Evolutionary conservation across 2,113 vertebrate species (phyloP).

Genomic region (Mormoops blainvillei): DNA sequence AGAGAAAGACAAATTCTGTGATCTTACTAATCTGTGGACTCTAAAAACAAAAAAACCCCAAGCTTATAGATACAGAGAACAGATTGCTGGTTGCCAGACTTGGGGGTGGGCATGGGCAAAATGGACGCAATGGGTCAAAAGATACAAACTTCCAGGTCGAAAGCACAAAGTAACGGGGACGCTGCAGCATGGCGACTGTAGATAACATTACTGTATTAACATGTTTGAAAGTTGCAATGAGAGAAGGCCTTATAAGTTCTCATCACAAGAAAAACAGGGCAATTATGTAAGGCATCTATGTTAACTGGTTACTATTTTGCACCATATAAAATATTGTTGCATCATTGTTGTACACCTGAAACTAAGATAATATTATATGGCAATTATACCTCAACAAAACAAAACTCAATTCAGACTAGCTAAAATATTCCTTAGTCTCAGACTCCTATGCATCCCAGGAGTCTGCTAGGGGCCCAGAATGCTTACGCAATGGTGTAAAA

Average conservation of each 20-base stretch:
- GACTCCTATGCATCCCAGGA: neutral
- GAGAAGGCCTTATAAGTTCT: neutral
- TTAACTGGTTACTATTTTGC: neutral
- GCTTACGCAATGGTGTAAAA: neutral
- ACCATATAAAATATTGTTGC: neutral
- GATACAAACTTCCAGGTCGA: neutral
- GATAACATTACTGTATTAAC: neutral
- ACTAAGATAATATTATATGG: neutral
- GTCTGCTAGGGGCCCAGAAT: neutral
- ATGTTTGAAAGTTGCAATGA: neutral
- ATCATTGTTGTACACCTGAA: neutral
- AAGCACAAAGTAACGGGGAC: neutral
- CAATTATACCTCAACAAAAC: neutral
- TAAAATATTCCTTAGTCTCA: neutral
- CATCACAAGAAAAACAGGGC: neutral
- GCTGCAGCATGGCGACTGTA: neutral
- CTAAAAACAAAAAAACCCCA: neutral
- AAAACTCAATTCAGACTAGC: neutral
- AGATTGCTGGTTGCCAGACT: neutral
- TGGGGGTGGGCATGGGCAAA: neutral
- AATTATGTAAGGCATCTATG: neutral
- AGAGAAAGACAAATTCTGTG: neutral
- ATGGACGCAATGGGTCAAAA: neutral
- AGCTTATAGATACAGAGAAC: neutral
- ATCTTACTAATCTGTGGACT: neutral